Percentiles rank a stretch among this genome's conserved stretches.
Conservation (phyloP, 2,113 vertebrate species). For the Otus sunia region DNA sequence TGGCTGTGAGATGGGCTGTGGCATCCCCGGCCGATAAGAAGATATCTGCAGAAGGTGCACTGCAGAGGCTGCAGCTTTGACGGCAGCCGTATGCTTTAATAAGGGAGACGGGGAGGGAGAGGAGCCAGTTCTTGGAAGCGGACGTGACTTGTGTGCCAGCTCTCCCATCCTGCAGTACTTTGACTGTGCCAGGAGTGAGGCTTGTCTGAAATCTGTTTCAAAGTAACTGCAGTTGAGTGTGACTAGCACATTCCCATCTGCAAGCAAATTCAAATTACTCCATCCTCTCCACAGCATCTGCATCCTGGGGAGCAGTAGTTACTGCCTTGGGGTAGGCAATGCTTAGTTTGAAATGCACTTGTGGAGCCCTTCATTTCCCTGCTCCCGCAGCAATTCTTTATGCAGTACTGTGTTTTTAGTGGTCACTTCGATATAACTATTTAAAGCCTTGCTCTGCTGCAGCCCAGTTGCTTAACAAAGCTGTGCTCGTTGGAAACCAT, state of each 20-base stretch:
- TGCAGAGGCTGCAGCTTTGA: background rate
- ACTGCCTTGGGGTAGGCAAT: background rate
- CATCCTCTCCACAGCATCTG: background rate
- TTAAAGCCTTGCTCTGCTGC: background rate
- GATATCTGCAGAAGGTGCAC: background rate
- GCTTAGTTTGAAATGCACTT: background rate
- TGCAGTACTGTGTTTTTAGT: background rate
- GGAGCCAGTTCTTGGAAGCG: background rate
- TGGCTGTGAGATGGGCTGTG: background rate
- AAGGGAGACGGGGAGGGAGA: background rate
- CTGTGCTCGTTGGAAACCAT: background rate
- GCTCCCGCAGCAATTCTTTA: background rate
- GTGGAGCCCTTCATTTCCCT: background rate
- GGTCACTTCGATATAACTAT: background rate
- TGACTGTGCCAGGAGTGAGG: background rate
- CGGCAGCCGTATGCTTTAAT: background rate
- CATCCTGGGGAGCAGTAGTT: background rate
- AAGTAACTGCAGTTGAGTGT: background rate
- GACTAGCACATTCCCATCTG: background rate
- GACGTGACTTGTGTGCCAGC: constrained; percentile 3
- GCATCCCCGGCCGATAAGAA: background rate
- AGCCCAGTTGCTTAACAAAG: background rate
- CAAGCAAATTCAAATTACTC: background rate
- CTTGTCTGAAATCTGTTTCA: background rate
- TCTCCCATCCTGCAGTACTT: constrained; percentile 22